Conservation (phyloP, 2,113 vertebrate species). For the Falcunculus frontatus region DNA sequence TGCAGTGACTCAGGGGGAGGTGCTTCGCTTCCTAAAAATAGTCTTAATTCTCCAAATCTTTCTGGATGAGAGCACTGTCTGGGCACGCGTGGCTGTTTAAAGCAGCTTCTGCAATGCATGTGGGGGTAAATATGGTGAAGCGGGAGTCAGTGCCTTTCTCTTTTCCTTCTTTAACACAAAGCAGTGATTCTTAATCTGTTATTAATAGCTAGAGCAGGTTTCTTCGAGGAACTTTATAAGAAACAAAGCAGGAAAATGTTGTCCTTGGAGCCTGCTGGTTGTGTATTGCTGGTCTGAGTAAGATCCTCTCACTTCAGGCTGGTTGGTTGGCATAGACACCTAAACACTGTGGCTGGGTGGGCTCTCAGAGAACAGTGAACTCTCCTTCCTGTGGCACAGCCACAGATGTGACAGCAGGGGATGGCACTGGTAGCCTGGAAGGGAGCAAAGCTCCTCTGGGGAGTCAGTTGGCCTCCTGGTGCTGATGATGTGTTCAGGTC, state of each 20-base stretch:
- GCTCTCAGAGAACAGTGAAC: background rate
- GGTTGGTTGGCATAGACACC: background rate
- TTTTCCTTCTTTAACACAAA: background rate
- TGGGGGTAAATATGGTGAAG: background rate
- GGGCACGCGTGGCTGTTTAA: background rate
- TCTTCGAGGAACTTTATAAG: background rate
- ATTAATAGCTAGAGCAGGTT: background rate
- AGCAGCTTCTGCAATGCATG: background rate
- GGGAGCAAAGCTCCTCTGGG: background rate
- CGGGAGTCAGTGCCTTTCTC: background rate
- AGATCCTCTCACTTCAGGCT: background rate
- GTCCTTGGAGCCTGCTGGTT: background rate
- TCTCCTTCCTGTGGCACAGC: rapidly evolving
- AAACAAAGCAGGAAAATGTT: background rate
- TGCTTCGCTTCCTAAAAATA: slow-evolving; percentile 19
- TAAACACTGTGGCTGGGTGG: rapidly evolving
- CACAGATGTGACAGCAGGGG: background rate
- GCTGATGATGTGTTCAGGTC: rapidly evolving
- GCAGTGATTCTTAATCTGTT: background rate
- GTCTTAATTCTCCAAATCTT: background rate
- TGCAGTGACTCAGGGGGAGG: slow-evolving; percentile 3
- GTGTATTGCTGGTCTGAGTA: background rate
- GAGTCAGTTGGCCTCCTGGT: background rate
- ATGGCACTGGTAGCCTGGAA: background rate
- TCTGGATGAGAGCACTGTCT: background rate